Evolutionary conservation across 37 sponge, comb jelly and placozoan genomes (phyloP).

Genomic region (Mnemiopsis leidyi): DNA sequence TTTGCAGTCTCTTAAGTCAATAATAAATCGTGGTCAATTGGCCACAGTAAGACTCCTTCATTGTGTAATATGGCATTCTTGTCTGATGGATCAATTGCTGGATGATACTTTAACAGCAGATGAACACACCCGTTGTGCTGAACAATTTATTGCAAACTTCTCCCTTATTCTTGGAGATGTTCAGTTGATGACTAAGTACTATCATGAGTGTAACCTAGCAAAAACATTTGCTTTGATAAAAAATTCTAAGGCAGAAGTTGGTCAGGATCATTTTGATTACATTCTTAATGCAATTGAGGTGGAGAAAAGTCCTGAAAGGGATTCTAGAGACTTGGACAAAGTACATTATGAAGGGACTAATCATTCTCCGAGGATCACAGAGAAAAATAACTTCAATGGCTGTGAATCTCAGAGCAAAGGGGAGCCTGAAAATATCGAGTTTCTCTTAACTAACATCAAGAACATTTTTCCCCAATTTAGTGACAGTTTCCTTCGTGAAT

Average conservation of each 20-base stretch:
- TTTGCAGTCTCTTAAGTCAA: not conserved
- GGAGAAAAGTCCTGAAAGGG: not conserved
- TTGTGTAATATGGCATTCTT: not conserved
- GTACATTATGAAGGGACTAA: not conserved
- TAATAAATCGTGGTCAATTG: slow-evolving; percentile 10
- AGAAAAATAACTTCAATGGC: not conserved
- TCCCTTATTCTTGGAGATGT: slow-evolving; percentile 12
- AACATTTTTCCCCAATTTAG: not conserved
- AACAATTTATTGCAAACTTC: not conserved
- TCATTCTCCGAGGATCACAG: not conserved
- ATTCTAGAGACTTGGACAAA: not conserved
- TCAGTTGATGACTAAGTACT: slow-evolving; percentile 20
- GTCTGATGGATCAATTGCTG: not conserved
- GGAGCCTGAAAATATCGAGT: not conserved
- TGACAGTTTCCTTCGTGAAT: not conserved
- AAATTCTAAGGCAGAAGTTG: not conserved
- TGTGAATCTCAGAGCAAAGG: not conserved
- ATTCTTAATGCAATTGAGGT: slow-evolving; percentile 36
- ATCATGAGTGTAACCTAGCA: slow-evolving; percentile 55
- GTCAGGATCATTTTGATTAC: slow-evolving; percentile 37
- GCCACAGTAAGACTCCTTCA: slow-evolving; percentile 31
- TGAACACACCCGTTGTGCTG: slow-evolving; percentile 20
- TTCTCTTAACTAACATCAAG: not conserved
- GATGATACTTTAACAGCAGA: not conserved
- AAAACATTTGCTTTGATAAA: slow-evolving; percentile 27